Conservation (phyloP, 2,797 vertebrate species). For the Momotus momota region DNA sequence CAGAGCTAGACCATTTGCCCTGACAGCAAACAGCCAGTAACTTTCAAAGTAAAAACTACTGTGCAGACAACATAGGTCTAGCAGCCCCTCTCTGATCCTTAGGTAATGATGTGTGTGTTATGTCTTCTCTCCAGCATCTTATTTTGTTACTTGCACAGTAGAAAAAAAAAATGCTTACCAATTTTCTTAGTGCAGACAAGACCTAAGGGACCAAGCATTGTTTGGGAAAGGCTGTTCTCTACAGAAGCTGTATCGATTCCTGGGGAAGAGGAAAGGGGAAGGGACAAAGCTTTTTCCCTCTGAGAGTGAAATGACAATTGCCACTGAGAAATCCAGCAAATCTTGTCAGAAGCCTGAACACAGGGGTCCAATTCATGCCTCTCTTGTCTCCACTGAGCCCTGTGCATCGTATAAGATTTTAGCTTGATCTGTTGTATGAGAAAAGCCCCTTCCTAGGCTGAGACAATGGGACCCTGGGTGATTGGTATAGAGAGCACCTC, state of each 20-base stretch:
- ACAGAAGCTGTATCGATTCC: conserved; percentile 58
- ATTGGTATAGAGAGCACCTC: background rate
- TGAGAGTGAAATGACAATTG: conserved; percentile 56
- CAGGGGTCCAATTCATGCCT: conserved; percentile 5
- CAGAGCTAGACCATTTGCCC: background rate
- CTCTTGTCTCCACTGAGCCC: background rate
- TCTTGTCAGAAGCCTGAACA: conserved; percentile 29
- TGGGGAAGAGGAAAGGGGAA: conserved; percentile 27
- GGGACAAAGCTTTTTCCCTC: conserved; percentile 62
- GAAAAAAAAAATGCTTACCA: background rate
- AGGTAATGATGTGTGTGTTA: background rate
- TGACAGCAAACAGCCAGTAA: background rate
- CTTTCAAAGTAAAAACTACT: background rate
- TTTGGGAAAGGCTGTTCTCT: conserved; percentile 59
- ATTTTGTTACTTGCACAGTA: conserved; percentile 22
- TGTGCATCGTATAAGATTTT: background rate
- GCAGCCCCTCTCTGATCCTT: background rate
- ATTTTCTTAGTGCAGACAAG: conserved; percentile 47
- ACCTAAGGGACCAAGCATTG: conserved; percentile 51
- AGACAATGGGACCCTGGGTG: background rate
- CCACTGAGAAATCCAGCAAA: conserved; percentile 53
- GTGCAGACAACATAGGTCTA: background rate
- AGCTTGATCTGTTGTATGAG: background rate
- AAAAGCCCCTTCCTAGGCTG: background rate
- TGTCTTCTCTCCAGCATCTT: background rate